Conservation (phyloP, 2,113 vertebrate species). For the Girardinichthys multiradiatus region DNA sequence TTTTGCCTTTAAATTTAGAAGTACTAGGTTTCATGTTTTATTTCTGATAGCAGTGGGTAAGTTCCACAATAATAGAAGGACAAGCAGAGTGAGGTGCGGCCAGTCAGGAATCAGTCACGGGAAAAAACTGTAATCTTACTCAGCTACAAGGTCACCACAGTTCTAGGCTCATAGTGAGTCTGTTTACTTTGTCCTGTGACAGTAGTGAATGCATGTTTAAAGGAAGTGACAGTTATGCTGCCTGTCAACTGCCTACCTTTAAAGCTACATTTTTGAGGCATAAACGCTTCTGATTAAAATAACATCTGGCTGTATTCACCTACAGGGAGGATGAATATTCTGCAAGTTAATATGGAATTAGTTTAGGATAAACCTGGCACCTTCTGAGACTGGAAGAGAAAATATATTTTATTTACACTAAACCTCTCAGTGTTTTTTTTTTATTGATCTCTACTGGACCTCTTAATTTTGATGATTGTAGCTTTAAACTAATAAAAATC, state of each 20-base stretch:
- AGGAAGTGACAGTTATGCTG: slow-evolving; percentile 5
- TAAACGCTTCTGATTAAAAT: not conserved
- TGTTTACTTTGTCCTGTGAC: slow-evolving; percentile 22
- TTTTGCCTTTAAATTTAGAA: not conserved
- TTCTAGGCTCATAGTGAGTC: slow-evolving; percentile 21
- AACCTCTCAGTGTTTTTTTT: too few relatives aligned
- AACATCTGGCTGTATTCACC: not conserved
- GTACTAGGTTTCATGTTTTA: too few relatives aligned
- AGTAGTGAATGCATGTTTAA: slow-evolving; percentile 15
- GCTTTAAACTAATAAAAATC: too few relatives aligned
- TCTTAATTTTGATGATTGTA: too few relatives aligned
- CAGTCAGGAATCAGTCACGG: too few relatives aligned
- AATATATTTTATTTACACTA: too few relatives aligned
- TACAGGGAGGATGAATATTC: not conserved
- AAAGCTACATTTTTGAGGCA: slow-evolving; percentile 8
- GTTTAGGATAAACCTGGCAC: not conserved
- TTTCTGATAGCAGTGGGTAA: not conserved
- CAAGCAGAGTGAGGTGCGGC: not conserved
- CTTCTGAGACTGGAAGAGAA: too few relatives aligned
- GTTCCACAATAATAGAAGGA: not conserved
- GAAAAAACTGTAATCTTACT: not conserved
- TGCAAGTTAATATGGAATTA: not conserved
- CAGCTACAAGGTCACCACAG: too few relatives aligned
- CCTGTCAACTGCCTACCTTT: slow-evolving; percentile 1
- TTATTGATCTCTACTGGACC: too few relatives aligned